Evolutionary conservation across 2,797 vertebrate species (phyloP), one percentile per base, ranked within the genome.

Genomic region (Sebastolobus alascanus): DNA sequence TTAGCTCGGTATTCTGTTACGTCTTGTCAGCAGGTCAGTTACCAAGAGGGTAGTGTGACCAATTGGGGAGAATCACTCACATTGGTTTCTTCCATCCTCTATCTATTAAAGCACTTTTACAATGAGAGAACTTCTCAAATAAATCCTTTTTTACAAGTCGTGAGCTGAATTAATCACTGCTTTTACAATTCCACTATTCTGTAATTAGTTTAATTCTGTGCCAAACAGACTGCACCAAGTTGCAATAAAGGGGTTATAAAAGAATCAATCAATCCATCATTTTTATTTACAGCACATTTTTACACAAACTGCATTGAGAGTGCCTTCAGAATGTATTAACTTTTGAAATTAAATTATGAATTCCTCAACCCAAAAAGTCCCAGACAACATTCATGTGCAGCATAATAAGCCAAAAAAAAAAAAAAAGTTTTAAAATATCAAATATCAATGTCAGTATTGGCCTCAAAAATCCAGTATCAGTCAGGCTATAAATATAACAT

Each of bases 1-100:
- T 70, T 56, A 31, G 67, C 46, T 83, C 77, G 76, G 78, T 76
- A 61, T 75, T 82, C 67, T 80, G 77, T 74, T 82, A 58, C 80
- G 72, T 78, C 68, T 76, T 79, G 74, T 86, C 79, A 83, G 72
- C 37, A 69, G 74, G 38, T 38, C 65, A 50, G 71, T 55, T 65
- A 73, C 69, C 27, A 67, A 71, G 63, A 73, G 33, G 69, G 76
- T 52, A 22, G n/a, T 67, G 54, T 50, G 55, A 85, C 59, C 8
- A 11, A 64, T 50, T 67, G 27, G 25, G 54, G 33, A 35, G 61
- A 59, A 55, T 77, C 37, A 43, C 46, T 80, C 46, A 79, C 72
- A 25, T 56, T 55, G 35, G 14, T 58, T 43, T 69, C 31, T 27
- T 77, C n/a, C 38, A 58, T 22, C 35, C 35, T 75, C 38, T 59